Conservation (phyloP, 2,113 vertebrate species). For the Halichoeres trimaculatus region DNA sequence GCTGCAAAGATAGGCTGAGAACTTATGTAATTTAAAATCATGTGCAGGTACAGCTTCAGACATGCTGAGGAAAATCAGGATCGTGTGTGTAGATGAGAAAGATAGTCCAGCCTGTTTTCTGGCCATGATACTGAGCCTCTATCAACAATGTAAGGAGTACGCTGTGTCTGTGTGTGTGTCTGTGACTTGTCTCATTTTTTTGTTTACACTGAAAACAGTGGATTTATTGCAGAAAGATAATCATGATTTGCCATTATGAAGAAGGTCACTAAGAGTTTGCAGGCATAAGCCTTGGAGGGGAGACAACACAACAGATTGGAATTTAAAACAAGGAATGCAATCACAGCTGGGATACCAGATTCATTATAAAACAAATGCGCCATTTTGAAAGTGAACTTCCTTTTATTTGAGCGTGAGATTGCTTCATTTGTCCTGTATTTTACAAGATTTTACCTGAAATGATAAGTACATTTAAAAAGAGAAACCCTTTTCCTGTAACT, state of each 20-base stretch:
- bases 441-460: background rate
- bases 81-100: constrained; percentile 36
- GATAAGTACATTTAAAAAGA: background rate
- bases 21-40: constrained; percentile 31
- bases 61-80: constrained; percentile 40
- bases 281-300: constrained; percentile 30
- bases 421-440: constrained; percentile 1
- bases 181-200: constrained; percentile 41
- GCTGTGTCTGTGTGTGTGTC: constrained; percentile 10
- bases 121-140: constrained; percentile 5
- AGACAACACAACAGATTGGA: constrained; percentile 56
- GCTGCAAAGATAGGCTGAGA: constrained; percentile 28
- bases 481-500: background rate
- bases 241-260: constrained; percentile 38
- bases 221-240: constrained; percentile 52
- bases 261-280: constrained; percentile 70
- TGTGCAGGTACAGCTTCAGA: constrained; percentile 47
- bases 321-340: constrained; percentile 48
- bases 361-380: constrained; percentile 32
- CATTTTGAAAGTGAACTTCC: constrained; percentile 21
- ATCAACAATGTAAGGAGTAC: constrained; percentile 16
- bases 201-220: constrained; percentile 66
- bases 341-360: constrained; percentile 45
- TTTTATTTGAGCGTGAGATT: constrained; percentile 26
- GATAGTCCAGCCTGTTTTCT: constrained; percentile 30